These are phyloP conservation scores for Agonum fuliginosum DNA, from an alignment of 2,888 invertebrate genomes.

Conservation along the genomic window DNA sequence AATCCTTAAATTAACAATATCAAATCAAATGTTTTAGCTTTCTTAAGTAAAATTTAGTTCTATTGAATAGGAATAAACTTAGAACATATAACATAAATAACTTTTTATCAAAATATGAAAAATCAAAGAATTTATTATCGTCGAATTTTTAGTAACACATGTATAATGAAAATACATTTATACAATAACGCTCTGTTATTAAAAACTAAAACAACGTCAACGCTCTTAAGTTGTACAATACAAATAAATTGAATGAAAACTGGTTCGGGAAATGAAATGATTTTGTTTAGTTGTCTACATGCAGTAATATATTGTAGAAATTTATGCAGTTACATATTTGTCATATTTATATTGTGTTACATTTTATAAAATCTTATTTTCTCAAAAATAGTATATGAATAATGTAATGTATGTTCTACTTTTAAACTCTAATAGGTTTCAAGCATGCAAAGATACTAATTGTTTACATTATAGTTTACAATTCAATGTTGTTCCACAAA, in stretches of 20 bases:
- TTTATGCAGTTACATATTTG: constrained; percentile 50
- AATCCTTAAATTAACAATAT: not conserved
- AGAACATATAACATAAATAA: not conserved
- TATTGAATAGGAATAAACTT: not conserved
- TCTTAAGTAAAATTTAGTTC: not conserved
- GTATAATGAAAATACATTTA: constrained; percentile 24
- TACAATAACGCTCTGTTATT: constrained; percentile 23
- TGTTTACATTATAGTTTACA: constrained; percentile 29
- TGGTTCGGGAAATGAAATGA: constrained; percentile 39
- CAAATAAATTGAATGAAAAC: constrained; percentile 12
- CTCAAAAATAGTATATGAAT: constrained; percentile 53
- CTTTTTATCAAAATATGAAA: no score
- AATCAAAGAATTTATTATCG: constrained; percentile 24
- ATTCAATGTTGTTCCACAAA: constrained; percentile 36
- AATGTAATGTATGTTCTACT: constrained; percentile 46
- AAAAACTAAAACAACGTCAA: constrained; percentile 33
- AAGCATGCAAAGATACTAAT: constrained; percentile 54
- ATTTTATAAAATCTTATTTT: constrained; percentile 50
- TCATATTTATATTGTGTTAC: constrained; percentile 42
- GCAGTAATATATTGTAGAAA: constrained; percentile 44
- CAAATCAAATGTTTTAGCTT: not conserved
- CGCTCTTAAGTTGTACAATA: constrained; percentile 12
- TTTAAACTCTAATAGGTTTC: constrained; percentile 37
- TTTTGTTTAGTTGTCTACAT: constrained; percentile 36
- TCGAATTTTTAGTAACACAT: constrained; percentile 32